Evolutionary conservation across 2,888 invertebrate genomes (phyloP), one percentile per base, ranked within the genome.

Genomic region (Xiphydria camelus): DNA sequence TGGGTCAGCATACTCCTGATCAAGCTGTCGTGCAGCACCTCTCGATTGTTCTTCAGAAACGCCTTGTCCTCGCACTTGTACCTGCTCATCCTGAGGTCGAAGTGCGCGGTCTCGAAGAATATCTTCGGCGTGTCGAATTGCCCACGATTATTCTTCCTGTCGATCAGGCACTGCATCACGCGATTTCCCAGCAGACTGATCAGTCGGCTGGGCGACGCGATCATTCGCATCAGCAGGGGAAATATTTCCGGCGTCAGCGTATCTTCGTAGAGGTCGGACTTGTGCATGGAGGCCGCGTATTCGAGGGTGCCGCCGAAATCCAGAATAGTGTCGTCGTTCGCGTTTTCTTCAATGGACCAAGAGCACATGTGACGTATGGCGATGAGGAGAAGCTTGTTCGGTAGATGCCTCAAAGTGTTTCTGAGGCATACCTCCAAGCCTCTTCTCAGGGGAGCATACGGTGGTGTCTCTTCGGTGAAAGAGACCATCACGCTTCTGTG

Each of bases 341-440:
- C 68, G 4, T 64, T 63, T 0, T 77, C 69, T 33, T 77, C 66
- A 3, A 80, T 68, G 32, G 79, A 76, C 80, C 82, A 82, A 38
- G 77, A 72, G 26, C 83, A 61, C 77, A 83, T 80, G 2, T 73
- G 76, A 4, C 73, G 70, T 14, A 83, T 76, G 34, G 82, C 75
- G 7, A 74, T 62, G 17, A 82, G 59, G 9, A 83, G 66, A 54
- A 81, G 76, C 3, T 69, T 56, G 39, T 80, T 80, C 3, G 73
- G 59, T 9, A 80, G 74, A 51, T 80, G 78, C 35, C 78, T 76
- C 10, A 82, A 78, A 7, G 80, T 77, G 14, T 80, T 75, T 20
- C 79, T 75, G 2, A 84, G 59, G 51, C 82, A 83, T 1, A 81
- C 77, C 59, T 83, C 82, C 4, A 83, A 74, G 2, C 82, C 80